A percentile compares a stretch with the other conserved stretches of the same genome.
phyloP scores from a whole-genome alignment of 2,797 vertebrate genomes.

The Pampus argenteus region DNA sequence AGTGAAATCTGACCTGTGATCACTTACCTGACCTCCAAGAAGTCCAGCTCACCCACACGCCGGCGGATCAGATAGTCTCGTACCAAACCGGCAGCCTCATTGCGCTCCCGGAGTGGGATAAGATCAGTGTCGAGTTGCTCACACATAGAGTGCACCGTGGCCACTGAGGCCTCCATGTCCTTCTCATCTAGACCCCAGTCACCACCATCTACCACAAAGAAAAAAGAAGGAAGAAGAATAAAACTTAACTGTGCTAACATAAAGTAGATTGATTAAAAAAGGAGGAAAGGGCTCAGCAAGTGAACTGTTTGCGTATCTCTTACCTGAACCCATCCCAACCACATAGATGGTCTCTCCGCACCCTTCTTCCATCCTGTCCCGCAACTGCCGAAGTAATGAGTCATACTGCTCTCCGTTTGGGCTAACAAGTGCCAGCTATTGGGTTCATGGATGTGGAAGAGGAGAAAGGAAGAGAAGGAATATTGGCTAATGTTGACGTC shows the following conservation, averaged over 20 bases:
- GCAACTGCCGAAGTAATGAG: constrained; percentile 93
- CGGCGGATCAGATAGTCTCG: constrained; percentile 95
- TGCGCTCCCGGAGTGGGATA: constrained; percentile 93
- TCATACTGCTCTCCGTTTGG: constrained; percentile 98
- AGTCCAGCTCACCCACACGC: constrained; percentile 96
- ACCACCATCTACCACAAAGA: constrained; percentile 87
- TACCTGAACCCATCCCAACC: constrained; percentile 97
- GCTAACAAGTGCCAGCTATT: constrained; percentile 94
- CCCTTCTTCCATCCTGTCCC: constrained; percentile 96
- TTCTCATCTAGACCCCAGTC: constrained; percentile 95
- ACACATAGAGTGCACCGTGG: constrained; percentile 94
- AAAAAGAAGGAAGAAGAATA: not conserved
- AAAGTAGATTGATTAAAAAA: not conserved
- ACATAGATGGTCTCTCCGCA: constrained; percentile 99
- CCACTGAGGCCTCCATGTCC: constrained; percentile 97
- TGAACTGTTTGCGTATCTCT: constrained; percentile 57
- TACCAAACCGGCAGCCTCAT: constrained; percentile 91
- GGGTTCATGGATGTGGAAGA: not conserved
- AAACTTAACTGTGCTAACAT: not conserved
- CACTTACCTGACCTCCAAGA: constrained; percentile 98
- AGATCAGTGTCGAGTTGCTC: constrained; percentile 95
- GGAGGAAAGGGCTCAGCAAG: not conserved
- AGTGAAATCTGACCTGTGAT: not conserved
- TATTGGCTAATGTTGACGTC: not conserved
- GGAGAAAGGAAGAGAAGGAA: constrained; percentile 19